phyloP scores from a whole-genome alignment of 2,113 vertebrate genomes.

The Melanerpes formicivorus region DNA sequence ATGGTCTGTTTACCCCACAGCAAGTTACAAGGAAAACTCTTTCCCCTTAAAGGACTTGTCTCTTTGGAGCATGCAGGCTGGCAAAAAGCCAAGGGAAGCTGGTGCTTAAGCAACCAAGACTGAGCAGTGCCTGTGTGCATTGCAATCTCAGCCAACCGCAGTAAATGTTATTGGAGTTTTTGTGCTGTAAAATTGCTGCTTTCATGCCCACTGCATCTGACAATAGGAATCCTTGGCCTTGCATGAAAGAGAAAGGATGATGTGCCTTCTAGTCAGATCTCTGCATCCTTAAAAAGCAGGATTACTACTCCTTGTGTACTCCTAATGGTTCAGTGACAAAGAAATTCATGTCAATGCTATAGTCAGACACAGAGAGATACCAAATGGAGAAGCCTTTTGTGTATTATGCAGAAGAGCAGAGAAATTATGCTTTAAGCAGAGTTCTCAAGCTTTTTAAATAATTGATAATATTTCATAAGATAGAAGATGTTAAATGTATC shows the following conservation, averaged over 20 bases:
- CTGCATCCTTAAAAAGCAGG: constrained; percentile 64
- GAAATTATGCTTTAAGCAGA: constrained; percentile 15
- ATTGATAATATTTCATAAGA: not conserved
- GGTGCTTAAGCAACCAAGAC: constrained; percentile 82
- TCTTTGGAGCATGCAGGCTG: constrained; percentile 74
- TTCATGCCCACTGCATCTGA: constrained; percentile 86
- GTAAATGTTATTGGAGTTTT: constrained; percentile 86
- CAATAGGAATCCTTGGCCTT: constrained; percentile 81
- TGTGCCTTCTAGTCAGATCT: constrained; percentile 74
- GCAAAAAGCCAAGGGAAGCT: constrained; percentile 79
- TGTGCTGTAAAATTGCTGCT: constrained; percentile 90
- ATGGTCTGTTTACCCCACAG: constrained; percentile 79
- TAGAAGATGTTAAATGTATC: not conserved
- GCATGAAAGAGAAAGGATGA: constrained; percentile 54
- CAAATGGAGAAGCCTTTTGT: constrained; percentile 30
- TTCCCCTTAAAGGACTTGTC: constrained; percentile 76
- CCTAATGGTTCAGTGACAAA: constrained; percentile 68
- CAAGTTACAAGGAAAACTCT: constrained; percentile 78
- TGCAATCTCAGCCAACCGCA: constrained; percentile 79
- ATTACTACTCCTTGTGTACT: constrained; percentile 41
- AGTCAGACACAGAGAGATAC: constrained; percentile 21
- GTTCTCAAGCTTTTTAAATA: not conserved
- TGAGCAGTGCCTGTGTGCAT: constrained; percentile 77
- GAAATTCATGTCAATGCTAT: constrained; percentile 49
- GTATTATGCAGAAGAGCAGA: not conserved